Conservation (phyloP, 2,797 vertebrate species). For the Poecilia gillii region DNA sequence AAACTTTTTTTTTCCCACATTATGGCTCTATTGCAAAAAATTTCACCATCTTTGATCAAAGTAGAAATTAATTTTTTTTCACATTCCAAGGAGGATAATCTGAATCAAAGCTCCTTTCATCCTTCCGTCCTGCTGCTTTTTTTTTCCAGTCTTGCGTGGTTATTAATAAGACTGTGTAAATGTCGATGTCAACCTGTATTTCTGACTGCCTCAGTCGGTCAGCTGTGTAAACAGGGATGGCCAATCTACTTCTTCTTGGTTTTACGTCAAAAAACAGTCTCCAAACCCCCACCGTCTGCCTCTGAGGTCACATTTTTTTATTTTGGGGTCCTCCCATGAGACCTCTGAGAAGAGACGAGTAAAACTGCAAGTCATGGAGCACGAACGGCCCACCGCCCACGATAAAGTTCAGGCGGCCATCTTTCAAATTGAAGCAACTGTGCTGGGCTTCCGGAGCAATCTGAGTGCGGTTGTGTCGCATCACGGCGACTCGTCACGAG, state of each 20-base stretch:
- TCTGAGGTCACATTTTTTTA: constrained; percentile 58
- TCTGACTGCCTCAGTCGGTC: constrained; percentile 28
- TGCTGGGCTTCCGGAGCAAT: constrained; percentile 7
- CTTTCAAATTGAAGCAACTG: constrained; percentile 34
- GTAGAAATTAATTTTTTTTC: constrained; percentile 30
- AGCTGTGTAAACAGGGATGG: constrained; percentile 65
- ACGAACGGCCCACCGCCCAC: constrained; percentile 30
- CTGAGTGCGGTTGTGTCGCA: background rate
- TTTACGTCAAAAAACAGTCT: constrained; percentile 59
- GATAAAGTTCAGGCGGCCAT: constrained; percentile 36
- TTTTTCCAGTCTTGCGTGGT: constrained; percentile 19
- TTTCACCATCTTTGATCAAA: constrained; percentile 61
- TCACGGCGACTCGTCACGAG: background rate
- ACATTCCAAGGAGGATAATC: constrained; percentile 49
- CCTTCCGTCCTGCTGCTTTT: constrained; percentile 25
- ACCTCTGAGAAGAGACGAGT: constrained; percentile 48
- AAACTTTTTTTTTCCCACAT: constrained; percentile 21
- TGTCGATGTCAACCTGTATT: constrained; percentile 1
- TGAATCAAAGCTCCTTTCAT: constrained; percentile 55
- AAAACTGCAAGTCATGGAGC: constrained; percentile 5
- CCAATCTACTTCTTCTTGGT: constrained; percentile 46
- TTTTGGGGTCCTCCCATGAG: constrained; percentile 53
- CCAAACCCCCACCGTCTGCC: constrained; percentile 55
- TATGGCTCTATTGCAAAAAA: constrained; percentile 49
- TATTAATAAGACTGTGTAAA: background rate